Base-by-base conservation (phyloP, 2,888 invertebrate species). In the Synergus laeviventris region DNA sequence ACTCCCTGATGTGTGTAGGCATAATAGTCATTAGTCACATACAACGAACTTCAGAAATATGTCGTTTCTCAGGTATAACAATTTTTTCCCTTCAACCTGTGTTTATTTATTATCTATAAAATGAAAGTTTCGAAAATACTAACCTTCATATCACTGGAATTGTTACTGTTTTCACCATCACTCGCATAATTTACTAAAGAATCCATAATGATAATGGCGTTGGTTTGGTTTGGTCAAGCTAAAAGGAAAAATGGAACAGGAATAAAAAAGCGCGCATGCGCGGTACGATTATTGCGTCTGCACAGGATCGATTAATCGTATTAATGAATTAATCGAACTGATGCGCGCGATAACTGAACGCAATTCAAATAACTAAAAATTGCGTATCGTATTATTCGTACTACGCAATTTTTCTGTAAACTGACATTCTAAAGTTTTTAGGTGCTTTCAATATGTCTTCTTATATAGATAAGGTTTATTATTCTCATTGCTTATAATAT, bases 111-210 rank as follows among this genome's bases (percentile, higher is more conserved):
- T 14, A 12, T 18, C 9, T 74, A 73, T 42, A 12, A 24, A 61
- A 74, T 21, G 45, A n/a, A 56, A 60, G 21, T 16, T 16, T 1
- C 9, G 16, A 31, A 16, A 8, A 21, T 42, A 31, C 83, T 87
- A 78, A 91, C 90, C 88, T 89, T 90, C 24, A 81, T 42, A 64
- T 90, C 89, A 77, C 88, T 86, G 24, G 90, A 91, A 86, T 89
- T 87, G 75, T 89, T 88, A 82, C 91, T 91, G 81, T 93, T 93
- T 80, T 96, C 96, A 85, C 96, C 96, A 86, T 96, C 96, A 90
- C 96, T 96, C 81, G 94, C 95, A 89, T 96, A 96, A 88, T 94
- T 95, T 80, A 95, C 93, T 79, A 96, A 91, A 66, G 95, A 94
- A 91, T 96, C 95, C 96, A 96, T 96, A 80, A 86, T 86, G 85